These are phyloP conservation scores for Acomys russatus DNA, from an alignment of 2,797 vertebrate genomes.

Conservation along the genomic window DNA sequence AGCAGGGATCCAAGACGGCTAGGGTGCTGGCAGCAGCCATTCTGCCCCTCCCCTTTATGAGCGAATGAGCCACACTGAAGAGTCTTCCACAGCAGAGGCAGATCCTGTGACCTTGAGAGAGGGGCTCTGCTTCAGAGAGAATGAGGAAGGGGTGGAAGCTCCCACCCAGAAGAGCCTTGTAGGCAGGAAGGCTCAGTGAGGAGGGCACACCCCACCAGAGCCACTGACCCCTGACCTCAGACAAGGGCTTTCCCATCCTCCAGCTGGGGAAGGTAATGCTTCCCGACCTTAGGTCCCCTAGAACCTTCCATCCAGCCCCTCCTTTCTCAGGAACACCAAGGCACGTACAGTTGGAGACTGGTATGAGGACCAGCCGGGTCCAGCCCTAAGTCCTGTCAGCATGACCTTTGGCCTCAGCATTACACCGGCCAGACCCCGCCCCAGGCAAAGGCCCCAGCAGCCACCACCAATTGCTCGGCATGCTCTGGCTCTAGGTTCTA, in stretches of 20 bases:
- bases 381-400: neutral
- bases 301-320: neutral
- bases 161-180: rapidly evolving
- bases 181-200: neutral
- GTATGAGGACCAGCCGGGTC: neutral
- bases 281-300: neutral
- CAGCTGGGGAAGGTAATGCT: neutral
- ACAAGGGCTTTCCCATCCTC: neutral
- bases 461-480: rapidly evolving
- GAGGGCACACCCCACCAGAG: neutral
- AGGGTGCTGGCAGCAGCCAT: neutral
- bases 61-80: neutral
- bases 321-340: neutral
- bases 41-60: neutral
- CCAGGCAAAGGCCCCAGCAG: rapidly evolving
- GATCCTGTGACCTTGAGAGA: neutral
- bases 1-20: neutral
- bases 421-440: neutral
- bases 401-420: neutral
- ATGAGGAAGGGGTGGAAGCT: neutral
- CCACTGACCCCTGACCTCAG: neutral
- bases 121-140: neutral
- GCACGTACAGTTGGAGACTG: neutral
- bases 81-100: neutral
- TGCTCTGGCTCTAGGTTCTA: too few relatives aligned